Evolutionary conservation across 2,797 vertebrate species (phyloP), one percentile per base, ranked within the genome.

Genomic region (Kryptolebias ocellatus): DNA sequence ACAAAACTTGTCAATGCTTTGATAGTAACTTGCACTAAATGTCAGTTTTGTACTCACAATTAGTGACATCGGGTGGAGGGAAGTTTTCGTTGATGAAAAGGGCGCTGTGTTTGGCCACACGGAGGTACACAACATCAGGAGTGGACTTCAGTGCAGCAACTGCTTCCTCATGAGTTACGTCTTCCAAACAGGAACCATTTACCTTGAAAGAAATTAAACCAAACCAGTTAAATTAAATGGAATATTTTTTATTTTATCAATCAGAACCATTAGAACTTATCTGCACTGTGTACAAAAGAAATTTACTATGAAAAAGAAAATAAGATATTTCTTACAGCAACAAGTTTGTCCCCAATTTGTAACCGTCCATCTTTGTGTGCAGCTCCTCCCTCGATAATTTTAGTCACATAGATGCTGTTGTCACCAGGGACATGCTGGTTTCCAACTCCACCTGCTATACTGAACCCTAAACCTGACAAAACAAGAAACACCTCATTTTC

Each of bases 381-480:
- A 34, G 97, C 96, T 15, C 97, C 98, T 9, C 97, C 97, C 89
- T 99, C 97, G 28, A 99, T 99, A 78, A 98, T 92, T 92, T 99
- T 99, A 53, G 98, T 99, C 90, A 99, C 97, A 34, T 98, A 99
- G 90, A 99, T 99, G 87, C 97, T 95, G 90, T 98, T 99, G 91
- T 99, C 98, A 0, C 98, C 97, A 12, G 97, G 96, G 81, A 99
- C 96, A 65, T 99, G 98, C 78, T 99, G 98, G 92, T 99, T 99
- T 80, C 96, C 97, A 62, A 98, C 95, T 75, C 98, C 98, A 37
- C 98, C 98, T 55, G 98, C 98, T 92, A 99, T 99, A 91, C 98
- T 99, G 91, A 99, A 99, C 37, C 98, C 98, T 69, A 99, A 95
- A 90, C 98, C 97, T 99, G 90, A 46, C 28, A 78, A 39, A 72